Evolutionary conservation across 2,113 vertebrate genomes (phyloP).

Genomic region (Morone chrysops): DNA sequence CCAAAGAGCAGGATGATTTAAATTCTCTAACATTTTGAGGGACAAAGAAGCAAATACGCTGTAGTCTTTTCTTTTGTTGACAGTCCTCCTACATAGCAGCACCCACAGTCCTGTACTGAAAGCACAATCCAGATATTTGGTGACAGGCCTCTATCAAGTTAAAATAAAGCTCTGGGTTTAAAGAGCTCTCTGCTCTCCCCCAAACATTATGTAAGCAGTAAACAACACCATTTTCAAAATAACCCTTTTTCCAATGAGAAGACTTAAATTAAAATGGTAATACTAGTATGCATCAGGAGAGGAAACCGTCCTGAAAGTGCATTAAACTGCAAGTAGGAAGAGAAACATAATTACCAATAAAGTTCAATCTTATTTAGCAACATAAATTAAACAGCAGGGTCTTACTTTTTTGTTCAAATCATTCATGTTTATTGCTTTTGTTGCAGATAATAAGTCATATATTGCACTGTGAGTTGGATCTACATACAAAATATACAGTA

Average conservation of each 20-base stretch:
- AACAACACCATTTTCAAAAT: slow-evolving; percentile 42
- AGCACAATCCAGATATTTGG: slow-evolving; percentile 43
- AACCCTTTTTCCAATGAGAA: slow-evolving; percentile 18
- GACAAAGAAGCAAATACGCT: slow-evolving; percentile 1
- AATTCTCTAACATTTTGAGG: slow-evolving; percentile 25
- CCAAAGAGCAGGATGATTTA: not conserved
- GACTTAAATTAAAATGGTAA: slow-evolving; percentile 50
- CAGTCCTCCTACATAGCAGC: slow-evolving; percentile 43
- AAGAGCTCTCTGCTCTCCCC: slow-evolving; percentile 24
- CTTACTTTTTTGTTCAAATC: slow-evolving; percentile 16
- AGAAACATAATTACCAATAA: slow-evolving; percentile 36
- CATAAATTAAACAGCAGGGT: not conserved
- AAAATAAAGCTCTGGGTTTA: slow-evolving; percentile 32
- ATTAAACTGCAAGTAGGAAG: slow-evolving; percentile 53
- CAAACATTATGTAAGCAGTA: slow-evolving; percentile 27
- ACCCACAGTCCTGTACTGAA: slow-evolving; percentile 38
- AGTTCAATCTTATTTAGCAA: slow-evolving; percentile 22
- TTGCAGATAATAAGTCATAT: not conserved
- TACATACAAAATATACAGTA: not conserved
- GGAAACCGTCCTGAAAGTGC: not conserved
- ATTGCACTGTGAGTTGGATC: not conserved
- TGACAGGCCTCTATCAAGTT: slow-evolving; percentile 53
- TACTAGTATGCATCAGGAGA: not conserved
- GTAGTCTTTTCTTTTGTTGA: slow-evolving; percentile 48
- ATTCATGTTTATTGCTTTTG: slow-evolving; percentile 23